A percentile compares a stretch with the other conserved stretches of the same genome.
Conservation (phyloP, 2,888 invertebrate genomes). For the Chymomyza caudatula region DNA sequence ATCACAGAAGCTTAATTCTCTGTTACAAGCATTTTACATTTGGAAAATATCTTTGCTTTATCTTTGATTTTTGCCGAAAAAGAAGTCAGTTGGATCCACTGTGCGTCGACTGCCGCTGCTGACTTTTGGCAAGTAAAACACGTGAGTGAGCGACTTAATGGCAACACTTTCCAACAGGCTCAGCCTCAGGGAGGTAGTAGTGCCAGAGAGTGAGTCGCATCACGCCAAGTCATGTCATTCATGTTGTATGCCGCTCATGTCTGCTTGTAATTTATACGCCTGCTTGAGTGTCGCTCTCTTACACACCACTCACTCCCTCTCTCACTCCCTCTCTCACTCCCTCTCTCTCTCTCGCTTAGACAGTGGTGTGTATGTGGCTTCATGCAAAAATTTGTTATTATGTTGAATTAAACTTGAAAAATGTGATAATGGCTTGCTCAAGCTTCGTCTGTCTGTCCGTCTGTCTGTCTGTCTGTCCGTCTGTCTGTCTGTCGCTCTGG, state of each 20-base stretch:
- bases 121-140: conserved; percentile 12
- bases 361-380: background rate
- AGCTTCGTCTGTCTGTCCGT: conserved; percentile 2
- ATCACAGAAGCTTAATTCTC: background rate
- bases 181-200: background rate
- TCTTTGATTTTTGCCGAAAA: too few relatives aligned
- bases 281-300: conserved; percentile 32
- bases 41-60: too few relatives aligned
- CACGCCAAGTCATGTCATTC: conserved; percentile 10
- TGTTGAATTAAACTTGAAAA: conserved; percentile 70
- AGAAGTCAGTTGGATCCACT: too few relatives aligned
- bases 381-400: conserved; percentile 54
- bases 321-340: background rate
- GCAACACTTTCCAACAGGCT: conserved; percentile 32
- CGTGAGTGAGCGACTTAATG: conserved; percentile 43
- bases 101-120: too few relatives aligned
- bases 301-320: background rate
- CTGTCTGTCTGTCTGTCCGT: background rate
- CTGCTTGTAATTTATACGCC: conserved; percentile 60
- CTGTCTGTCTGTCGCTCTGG: background rate
- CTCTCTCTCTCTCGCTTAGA: background rate
- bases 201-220: background rate
- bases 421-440: conserved; percentile 56
- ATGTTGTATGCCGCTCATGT: conserved; percentile 44
- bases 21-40: too few relatives aligned